Conservation (phyloP, 2,113 vertebrate species). For the Hydrolagus affinis region DNA sequence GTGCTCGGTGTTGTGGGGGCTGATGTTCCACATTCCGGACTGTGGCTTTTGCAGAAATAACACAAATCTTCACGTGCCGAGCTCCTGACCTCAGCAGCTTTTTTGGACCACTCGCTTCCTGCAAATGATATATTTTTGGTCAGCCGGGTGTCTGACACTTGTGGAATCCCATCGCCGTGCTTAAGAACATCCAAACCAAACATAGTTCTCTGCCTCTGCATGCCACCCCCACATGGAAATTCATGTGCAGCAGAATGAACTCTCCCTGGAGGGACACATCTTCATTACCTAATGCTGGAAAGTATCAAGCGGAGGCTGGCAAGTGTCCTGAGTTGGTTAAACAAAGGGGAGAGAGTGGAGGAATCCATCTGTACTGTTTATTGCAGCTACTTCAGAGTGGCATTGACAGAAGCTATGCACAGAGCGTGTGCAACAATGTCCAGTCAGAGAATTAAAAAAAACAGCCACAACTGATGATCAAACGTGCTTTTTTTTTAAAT, state of each 20-base stretch:
- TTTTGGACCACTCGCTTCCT: no score
- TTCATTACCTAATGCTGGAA: no score
- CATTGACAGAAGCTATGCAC: background rate
- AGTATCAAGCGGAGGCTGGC: no score
- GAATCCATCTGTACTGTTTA: background rate
- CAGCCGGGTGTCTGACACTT: no score
- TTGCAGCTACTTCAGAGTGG: background rate
- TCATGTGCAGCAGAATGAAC: no score
- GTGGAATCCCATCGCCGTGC: no score
- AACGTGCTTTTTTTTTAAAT: background rate
- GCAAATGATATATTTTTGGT: no score
- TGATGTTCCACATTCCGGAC: background rate
- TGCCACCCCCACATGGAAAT: no score
- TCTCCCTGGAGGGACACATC: no score
- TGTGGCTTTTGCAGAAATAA: background rate
- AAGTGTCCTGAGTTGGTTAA: no score
- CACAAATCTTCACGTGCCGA: background rate
- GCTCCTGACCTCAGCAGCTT: background rate
- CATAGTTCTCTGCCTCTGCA: no score
- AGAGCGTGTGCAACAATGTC: background rate
- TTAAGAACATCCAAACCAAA: no score
- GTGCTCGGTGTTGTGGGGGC: background rate
- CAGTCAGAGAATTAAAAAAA: background rate
- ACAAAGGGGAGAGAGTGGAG: background rate
- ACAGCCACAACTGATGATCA: background rate